Percentiles rank a stretch among this genome's conserved stretches.
Conservation (phyloP, 2,888 invertebrate genomes). For the Dicyrtomina minuta region DNA sequence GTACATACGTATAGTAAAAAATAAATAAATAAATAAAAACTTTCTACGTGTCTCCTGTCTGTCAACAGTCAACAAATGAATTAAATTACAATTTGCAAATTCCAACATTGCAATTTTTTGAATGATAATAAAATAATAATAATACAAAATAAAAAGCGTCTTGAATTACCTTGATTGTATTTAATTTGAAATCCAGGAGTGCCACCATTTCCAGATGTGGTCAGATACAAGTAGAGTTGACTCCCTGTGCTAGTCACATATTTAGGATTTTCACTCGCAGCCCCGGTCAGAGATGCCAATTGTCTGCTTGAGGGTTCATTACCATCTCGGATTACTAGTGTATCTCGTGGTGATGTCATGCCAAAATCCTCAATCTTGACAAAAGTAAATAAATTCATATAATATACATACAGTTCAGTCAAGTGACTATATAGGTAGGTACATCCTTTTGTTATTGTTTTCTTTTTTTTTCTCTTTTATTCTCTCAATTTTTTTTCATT, state of each 20-base stretch:
- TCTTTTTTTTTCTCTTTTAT: not conserved
- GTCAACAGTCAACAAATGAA: no score
- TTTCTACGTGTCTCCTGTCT: no score
- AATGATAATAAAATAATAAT: no score
- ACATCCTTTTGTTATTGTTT: not conserved
- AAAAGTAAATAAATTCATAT: no score
- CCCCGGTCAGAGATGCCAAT: slow-evolving; percentile 80
- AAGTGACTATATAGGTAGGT: not conserved
- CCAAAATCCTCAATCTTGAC: slow-evolving; percentile 76
- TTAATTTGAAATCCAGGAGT: slow-evolving; percentile 87
- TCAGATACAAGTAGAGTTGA: slow-evolving; percentile 86
- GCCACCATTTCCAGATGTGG: slow-evolving; percentile 84
- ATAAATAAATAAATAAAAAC: no score
- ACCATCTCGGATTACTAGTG: slow-evolving; percentile 87
- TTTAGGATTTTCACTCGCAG: slow-evolving; percentile 71
- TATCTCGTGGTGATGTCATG: slow-evolving; percentile 78
- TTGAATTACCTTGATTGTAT: slow-evolving; percentile 67
- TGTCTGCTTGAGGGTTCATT: slow-evolving; percentile 80
- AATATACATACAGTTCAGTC: no score
- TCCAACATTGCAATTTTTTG: no score
- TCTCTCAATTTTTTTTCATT: no score
- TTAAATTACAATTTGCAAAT: no score
- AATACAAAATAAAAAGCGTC: not conserved
- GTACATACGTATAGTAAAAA: no score
- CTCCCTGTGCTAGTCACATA: slow-evolving; percentile 89